Base-by-base conservation (phyloP, 2,797 vertebrate species). In the Sebastes nivosus region DNA sequence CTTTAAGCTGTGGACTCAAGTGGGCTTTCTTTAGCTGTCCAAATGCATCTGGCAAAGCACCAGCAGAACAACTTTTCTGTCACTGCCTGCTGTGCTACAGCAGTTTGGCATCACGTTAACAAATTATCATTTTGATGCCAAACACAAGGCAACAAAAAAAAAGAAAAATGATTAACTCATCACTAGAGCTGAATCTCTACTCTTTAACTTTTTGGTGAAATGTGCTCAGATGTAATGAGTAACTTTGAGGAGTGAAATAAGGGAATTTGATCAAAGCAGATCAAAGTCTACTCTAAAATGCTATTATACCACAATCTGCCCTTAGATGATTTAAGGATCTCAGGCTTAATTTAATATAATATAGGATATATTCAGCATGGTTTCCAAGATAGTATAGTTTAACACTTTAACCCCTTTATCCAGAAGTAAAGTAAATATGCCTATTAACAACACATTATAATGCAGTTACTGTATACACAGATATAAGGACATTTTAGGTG, bases 1-100 rank as follows among this genome's bases (percentile, higher is more conserved):
- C 50, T 80, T 65, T 9, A 80, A 61, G 38, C 75, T 77, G 54
- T 27, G 63, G 72, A 80, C 59, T 68, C 60, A 32, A 63, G 36
- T 52, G 70, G 54, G 25, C 5, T 71, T 74, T 81, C 57, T 58
- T n/a, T 66, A 27, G 54, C 67, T 64, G 67, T 77, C 59, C 64
- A 70, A 46, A 63, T 81, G 54, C 64, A 50, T 13, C 67, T 64
- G 82, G 63, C 77, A 75, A 61, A 72, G 14, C 46, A 72, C 34
- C 77, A 82, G 2, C 78, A 61, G 46, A 10, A 24, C 30, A 52
- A 70, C 54, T 46, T 68, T 38, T 24, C 46, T 80, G 18, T 38
- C 42, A 36, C 46, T 54, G 32, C 29, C 66, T 76, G 66, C 67
- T 81, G 67, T 74, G 11, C 42, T 70, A 6, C 67, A 54, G 18